Evolutionary conservation across 2,113 vertebrate species (phyloP), one percentile per base, ranked within the genome.

Genomic region (Cochlearius cochlearius): DNA sequence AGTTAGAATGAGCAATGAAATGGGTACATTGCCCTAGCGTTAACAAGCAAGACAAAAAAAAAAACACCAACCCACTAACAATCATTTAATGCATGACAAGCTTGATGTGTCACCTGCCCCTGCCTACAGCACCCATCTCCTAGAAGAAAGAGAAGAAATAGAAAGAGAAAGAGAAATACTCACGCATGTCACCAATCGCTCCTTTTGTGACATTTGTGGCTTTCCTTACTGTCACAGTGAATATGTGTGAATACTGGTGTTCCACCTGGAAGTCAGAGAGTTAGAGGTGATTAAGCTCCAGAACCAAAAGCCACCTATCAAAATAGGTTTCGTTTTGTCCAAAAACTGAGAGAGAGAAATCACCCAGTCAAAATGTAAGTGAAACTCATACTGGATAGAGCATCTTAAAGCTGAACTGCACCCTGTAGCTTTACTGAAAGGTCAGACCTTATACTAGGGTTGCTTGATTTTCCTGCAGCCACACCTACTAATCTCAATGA

Each of bases 191-290:
- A 49, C 99, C 99, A 43, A 99, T 98, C 1, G 99, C 97, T 89
- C 99, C 99, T 94, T 99, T 99, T 15, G 99, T 99, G 88, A 99
- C 99, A 93, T 98, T 99, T 64, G 99, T 98, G 62, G 99, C 99
- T 87, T 96, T 96, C 83, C 98, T 94, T 25, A 99, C 99, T 5
- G 98, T 99, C 81, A 99, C 99, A 7, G 97, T 99, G 84, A 99
- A 98, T 92, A 98, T 98, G 96, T 99, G 99, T 38, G 99, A 99
- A 89, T 99, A 99, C 93, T 99, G 99, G 92, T 99, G 99, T 36
- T 99, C 99, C 94, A 99, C 99, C 99, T 99, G 97, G 17, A 97
- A 97, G 92, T 50, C 85, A 97, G 95, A 97, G 7, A 88, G 73
- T 19, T 95, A 92, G 45, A 96, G 59, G 36, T 80, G 80, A 88